Percentiles rank a stretch among this genome's conserved stretches.
Evolutionary conservation across 2,797 vertebrate genomes (phyloP).

Genomic region (Falco concolor): DNA sequence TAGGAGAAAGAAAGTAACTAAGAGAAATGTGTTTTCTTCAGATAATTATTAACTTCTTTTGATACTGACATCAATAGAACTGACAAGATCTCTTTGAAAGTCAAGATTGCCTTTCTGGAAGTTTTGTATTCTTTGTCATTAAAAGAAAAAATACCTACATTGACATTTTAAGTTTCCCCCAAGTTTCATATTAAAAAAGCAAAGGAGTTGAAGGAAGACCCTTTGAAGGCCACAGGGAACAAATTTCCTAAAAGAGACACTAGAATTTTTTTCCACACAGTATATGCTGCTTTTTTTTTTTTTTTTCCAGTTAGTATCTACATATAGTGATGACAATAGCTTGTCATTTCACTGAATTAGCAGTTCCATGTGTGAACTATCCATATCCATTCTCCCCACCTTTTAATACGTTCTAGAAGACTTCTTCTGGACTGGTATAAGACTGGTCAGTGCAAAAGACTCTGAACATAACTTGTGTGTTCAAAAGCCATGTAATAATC

Average conservation of each 20-base stretch:
- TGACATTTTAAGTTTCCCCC: conserved; percentile 10
- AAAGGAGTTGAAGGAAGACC: background rate
- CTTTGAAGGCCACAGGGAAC: background rate
- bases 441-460: background rate
- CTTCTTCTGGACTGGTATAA: background rate
- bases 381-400: background rate
- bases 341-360: background rate
- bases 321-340: background rate
- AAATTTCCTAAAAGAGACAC: background rate
- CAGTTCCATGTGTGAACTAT: background rate
- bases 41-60: conserved; percentile 56
- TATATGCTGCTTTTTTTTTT: background rate
- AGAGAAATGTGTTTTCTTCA: conserved; percentile 47
- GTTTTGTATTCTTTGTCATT: conserved; percentile 20
- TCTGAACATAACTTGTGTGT: background rate
- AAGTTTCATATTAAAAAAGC: background rate
- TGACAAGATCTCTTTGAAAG: conserved; percentile 55
- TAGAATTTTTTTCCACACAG: background rate
- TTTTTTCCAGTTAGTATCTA: background rate
- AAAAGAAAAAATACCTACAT: conserved; percentile 11
- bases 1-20: conserved; percentile 34
- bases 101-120: conserved; percentile 26
- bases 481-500: background rate
- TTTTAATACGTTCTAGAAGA: background rate
- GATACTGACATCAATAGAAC: conserved; percentile 52